Base-by-base conservation (phyloP, 2,797 vertebrate species). In the Uromys caudimaculatus region DNA sequence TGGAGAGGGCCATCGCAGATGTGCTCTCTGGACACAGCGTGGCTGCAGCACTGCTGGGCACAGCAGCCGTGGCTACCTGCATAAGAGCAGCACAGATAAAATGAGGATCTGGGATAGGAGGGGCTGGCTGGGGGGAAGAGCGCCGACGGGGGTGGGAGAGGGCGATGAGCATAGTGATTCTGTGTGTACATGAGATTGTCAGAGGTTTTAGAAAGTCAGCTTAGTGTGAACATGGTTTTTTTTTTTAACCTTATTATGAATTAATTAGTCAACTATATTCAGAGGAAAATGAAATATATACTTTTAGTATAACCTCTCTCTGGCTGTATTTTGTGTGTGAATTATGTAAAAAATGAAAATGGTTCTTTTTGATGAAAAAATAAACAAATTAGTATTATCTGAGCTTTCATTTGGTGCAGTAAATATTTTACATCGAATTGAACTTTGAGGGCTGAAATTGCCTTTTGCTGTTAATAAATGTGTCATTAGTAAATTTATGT, bases 361-460 rank as follows among this genome's bases (percentile, higher is more conserved):
- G n/a, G 35, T 52, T 88, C 29, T 92, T 79, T 95, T 52, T 5
- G 11, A 69, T 35, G 64, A 96, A 90, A 92, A 67, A 73, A 96
- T 88, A 92, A 67, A 91, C 58, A 62, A 75, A 82, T 17, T 29
- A 75, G 75, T n/a, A 67, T 32, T 85, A 62, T 89, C 23, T 62
- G 64, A 81, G n/a, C 14, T 94, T 85, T 79, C 21, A 76, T 81
- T 94, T 93, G 73, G 32, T 9, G 56, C 13, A 73, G 27, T 71
- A 84, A 82, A 21, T 91, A 75, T 75, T 95, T 95, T 92, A 75
- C 71, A 23, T 73, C 21, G 67, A 87, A 89, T 64, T 94, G 54
- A 47, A 62, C 81, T 73, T 79, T 92, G 82, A 92, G 71, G 54
- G 29, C n/a, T 79, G 6, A 90, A 82, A 79, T 87, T 75, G 52